Percentiles rank a stretch among this genome's conserved stretches.
Conservation (phyloP, 2,888 invertebrate species). For the Nysson spinosus region DNA sequence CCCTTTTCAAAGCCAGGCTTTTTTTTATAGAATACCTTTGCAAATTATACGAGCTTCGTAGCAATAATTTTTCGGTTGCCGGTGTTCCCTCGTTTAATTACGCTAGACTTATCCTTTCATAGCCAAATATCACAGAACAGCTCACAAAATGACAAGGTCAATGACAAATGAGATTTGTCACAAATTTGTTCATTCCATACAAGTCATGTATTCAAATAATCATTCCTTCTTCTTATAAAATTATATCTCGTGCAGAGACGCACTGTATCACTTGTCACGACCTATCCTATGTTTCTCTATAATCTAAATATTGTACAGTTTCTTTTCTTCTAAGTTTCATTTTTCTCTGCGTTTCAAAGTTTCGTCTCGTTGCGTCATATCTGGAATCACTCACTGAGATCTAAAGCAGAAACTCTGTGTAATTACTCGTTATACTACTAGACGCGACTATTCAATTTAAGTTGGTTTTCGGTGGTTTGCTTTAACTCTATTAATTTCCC, state of each 20-base stretch:
- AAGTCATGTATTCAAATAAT: conserved; percentile 56
- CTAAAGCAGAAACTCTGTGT: conserved; percentile 26
- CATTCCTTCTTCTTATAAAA: conserved; percentile 48
- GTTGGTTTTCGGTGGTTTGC: conserved; percentile 79
- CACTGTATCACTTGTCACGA: conserved; percentile 31
- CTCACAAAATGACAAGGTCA: conserved; percentile 44
- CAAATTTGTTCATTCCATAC: conserved; percentile 28
- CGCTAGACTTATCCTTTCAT: conserved; percentile 45
- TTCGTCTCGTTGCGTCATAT: conserved; percentile 23
- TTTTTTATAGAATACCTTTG: no score
- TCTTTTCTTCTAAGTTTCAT: conserved; percentile 10
- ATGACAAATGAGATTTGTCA: conserved; percentile 40
- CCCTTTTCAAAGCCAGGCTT: no score
- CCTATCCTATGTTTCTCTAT: conserved; percentile 27
- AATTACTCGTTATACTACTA: conserved; percentile 35
- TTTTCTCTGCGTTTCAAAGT: conserved; percentile 30
- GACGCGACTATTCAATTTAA: conserved; percentile 76
- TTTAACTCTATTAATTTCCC: conserved; percentile 78
- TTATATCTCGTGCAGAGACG: conserved; percentile 27
- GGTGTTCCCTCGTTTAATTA: no score
- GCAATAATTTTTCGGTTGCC: no score
- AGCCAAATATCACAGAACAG: conserved; percentile 60
- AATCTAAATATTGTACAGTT: conserved; percentile 41
- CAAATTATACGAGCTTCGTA: no score
- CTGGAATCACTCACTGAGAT: conserved; percentile 35